These are phyloP conservation scores for Apodemia hepburni DNA, from an alignment of 2,888 invertebrate genomes.

Conservation along the genomic window DNA sequence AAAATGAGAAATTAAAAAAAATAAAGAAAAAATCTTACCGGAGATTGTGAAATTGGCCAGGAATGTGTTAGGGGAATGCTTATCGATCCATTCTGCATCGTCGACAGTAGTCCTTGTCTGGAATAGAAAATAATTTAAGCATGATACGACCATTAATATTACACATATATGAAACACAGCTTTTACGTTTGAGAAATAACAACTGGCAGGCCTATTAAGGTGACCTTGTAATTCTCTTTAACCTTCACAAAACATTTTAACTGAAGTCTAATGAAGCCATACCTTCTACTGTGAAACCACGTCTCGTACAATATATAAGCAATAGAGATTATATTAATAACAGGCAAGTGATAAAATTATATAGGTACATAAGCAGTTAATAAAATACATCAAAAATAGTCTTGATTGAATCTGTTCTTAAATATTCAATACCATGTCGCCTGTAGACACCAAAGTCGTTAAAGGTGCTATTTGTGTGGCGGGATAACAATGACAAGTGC, in stretches of 20 bases:
- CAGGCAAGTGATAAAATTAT: too few species aligned
- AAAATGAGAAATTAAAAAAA: background rate
- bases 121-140: constrained; percentile 30
- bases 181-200: too few species aligned
- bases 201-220: background rate
- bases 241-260: background rate
- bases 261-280: background rate
- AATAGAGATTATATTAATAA: too few species aligned
- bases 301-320: background rate
- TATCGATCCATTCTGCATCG: constrained; percentile 67
- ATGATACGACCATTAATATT: too few species aligned
- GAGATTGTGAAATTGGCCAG: constrained; percentile 77
- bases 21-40: constrained; percentile 52
- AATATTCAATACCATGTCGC: too few species aligned
- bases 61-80: constrained; percentile 73
- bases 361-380: too few species aligned
- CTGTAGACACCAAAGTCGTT: too few species aligned
- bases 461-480: too few species aligned
- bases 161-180: too few species aligned
- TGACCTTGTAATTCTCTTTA: background rate
- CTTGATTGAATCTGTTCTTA: too few species aligned
- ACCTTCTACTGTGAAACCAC: background rate
- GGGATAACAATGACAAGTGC: too few species aligned
- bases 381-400: too few species aligned
- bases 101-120: constrained; percentile 80